Conservation (phyloP, 2,113 vertebrate genomes). For the Marmota monax region DNA sequence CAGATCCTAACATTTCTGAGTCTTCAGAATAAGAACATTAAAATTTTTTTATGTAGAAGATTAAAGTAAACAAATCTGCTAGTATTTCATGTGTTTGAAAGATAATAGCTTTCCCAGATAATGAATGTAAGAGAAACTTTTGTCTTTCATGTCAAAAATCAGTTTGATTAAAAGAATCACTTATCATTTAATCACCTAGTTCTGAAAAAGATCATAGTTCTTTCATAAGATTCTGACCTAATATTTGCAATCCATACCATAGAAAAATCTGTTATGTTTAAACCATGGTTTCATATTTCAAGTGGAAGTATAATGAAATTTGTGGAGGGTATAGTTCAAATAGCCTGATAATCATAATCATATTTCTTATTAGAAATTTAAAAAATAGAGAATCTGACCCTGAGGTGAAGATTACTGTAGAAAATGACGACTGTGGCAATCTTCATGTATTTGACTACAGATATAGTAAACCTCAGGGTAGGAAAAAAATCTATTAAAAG, state of each 20-base stretch:
- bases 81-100: constrained; percentile 9
- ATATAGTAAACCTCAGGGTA: background rate
- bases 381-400: background rate
- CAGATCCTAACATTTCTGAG: constrained; percentile 7
- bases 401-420: background rate
- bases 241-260: background rate
- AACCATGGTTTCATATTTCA: background rate
- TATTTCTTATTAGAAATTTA: background rate
- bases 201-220: background rate
- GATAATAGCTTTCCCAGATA: background rate
- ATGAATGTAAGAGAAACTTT: background rate
- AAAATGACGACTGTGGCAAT: background rate
- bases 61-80: background rate
- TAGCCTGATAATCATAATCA: background rate
- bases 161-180: background rate
- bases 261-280: background rate
- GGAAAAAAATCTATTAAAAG: background rate
- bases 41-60: constrained; percentile 28
- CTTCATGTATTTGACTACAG: background rate
- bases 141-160: background rate
- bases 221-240: background rate
- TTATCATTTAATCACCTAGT: background rate
- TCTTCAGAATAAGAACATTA: background rate
- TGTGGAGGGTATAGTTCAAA: background rate
- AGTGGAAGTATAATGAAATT: background rate